Evolutionary conservation across 1,140 invertebrate genomes (phyloP), one percentile per base, ranked within the genome.

Genomic region (Drosophila ironensis): DNA sequence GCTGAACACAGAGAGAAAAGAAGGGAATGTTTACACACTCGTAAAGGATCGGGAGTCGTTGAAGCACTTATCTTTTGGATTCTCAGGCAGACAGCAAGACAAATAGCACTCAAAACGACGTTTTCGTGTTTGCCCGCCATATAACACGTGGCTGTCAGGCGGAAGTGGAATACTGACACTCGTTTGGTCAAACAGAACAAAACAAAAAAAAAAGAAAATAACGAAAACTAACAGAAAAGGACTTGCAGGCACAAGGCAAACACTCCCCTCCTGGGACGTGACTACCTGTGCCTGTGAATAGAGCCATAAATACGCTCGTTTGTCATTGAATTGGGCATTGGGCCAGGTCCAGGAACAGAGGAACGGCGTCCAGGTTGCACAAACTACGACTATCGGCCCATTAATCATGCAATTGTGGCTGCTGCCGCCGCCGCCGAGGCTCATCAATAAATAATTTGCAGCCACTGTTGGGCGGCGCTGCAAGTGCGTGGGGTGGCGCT

Each of bases 401-500:
- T 82, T 82, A 84, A 82, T 82, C 77, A 82, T 45, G 53, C 41
- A 56, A 74, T 72, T 67, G 66, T 80, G 53, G 60, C 46, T 57
- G 54, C 50, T 42, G 22, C 30, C 28, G 38, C 56, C 70, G 75
- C 54, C 64, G n/a, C 11, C 51, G 11, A 37, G 33, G 25, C 72
- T 59, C 77, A 81, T 81, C 77, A 72, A 81, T 81, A 77, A 84
- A 69, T 60, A 57, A 38, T 51, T 59, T 60, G 56, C 56, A 38
- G 64, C 46, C 48, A 63, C 74, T 68, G 71, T 74, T 78, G 61
- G 54, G 74, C 69, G n/a, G n/a, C n/a, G n/a, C n/a, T n/a, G n/a
- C n/a, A n/a, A 60, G 53, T 84, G 80, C 72, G 72, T 82, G 77
- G 73, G 78, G 77, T 78, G 77, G 78, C 77, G 77, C 73, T 73